These are phyloP conservation scores for Staurois parvus DNA, from an alignment of 2,797 vertebrate genomes.

Conservation along the genomic window DNA sequence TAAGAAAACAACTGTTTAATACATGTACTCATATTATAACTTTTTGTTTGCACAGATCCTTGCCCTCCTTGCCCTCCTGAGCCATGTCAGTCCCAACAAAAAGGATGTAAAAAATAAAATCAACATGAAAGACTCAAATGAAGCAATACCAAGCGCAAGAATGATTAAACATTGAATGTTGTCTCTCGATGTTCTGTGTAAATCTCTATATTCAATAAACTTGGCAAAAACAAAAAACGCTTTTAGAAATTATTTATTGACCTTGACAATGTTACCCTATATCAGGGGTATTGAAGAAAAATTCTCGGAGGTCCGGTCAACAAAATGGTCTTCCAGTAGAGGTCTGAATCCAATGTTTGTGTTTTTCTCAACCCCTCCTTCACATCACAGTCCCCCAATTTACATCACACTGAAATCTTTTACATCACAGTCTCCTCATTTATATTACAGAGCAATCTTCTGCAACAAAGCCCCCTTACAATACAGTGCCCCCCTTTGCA, in stretches of 20 bases:
- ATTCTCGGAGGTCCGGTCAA: too few species aligned
- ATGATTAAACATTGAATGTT: neutral
- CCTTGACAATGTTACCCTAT: neutral
- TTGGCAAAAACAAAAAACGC: too few species aligned
- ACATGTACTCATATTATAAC: neutral
- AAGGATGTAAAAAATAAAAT: constrained; percentile 21
- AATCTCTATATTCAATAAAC: neutral
- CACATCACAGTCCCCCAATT: too few species aligned
- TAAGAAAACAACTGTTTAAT: neutral
- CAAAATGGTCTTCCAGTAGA: too few species aligned
- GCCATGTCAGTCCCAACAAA: constrained; percentile 32
- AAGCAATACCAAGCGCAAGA: neutral
- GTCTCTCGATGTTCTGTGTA: neutral
- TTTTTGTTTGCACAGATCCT: constrained; percentile 20
- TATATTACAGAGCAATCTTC: too few species aligned
- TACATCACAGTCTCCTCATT: too few species aligned
- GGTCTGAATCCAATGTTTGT: too few species aligned
- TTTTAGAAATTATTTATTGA: neutral
- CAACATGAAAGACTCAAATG: neutral
- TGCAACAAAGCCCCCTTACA: too few species aligned
- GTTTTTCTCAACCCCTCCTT: too few species aligned
- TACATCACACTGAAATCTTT: too few species aligned
- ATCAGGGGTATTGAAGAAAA: too few species aligned
- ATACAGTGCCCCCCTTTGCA: too few species aligned
- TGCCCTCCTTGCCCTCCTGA: constrained; percentile 32